A percentile compares a stretch with the other conserved stretches of the same genome.
Evolutionary conservation across 2,113 vertebrate genomes (phyloP).

Genomic region (Atrichornis clamosus): DNA sequence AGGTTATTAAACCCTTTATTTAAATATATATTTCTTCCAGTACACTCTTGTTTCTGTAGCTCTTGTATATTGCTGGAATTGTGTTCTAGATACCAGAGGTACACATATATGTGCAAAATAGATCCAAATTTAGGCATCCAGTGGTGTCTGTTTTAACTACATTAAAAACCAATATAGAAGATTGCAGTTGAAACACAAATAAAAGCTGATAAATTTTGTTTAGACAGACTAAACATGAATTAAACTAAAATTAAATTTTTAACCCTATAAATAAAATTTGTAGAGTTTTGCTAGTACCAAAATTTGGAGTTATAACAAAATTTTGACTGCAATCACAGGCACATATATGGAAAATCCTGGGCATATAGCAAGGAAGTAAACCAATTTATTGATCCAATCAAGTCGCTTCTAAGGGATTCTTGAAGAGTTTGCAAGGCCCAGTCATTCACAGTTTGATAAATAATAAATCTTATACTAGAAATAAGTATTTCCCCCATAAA

Average conservation of each 20-base stretch:
- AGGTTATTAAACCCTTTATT: neutral
- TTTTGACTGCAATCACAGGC: neutral
- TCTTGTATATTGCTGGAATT: neutral
- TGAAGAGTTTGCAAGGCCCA: neutral
- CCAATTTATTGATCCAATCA: neutral
- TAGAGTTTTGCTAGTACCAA: neutral
- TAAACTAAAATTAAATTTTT: neutral
- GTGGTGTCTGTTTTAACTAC: neutral
- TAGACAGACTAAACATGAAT: neutral
- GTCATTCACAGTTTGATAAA: neutral
- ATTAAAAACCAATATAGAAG: neutral
- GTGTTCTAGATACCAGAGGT: neutral
- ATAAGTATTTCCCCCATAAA: neutral
- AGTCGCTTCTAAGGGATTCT: neutral
- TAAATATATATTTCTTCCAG: neutral
- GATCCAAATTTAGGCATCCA: neutral
- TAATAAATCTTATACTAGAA: neutral
- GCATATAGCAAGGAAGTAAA: neutral
- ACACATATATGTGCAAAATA: rapidly evolving
- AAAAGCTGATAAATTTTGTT: neutral
- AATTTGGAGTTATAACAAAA: neutral
- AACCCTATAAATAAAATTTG: neutral
- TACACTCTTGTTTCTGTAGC: neutral
- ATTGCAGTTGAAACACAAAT: neutral
- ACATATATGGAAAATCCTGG: neutral